Evolutionary conservation across 2,888 invertebrate species (phyloP).

Genomic region (Epinotia bilunana): DNA sequence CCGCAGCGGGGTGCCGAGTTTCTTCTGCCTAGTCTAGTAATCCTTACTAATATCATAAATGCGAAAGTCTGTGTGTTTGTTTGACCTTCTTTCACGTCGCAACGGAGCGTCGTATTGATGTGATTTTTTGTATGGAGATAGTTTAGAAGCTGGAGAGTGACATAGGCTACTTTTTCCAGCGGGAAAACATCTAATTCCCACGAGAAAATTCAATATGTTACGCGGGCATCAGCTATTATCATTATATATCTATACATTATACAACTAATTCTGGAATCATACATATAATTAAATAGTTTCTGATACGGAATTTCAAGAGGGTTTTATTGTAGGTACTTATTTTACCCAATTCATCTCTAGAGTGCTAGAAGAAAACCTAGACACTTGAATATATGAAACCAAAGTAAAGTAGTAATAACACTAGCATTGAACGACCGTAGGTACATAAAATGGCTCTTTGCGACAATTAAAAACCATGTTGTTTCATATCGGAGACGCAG

Average conservation of each 20-base stretch:
- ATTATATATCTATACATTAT: conserved; percentile 8
- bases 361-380: not conserved
- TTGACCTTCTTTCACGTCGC: no score
- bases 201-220: no score
- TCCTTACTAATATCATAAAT: no score
- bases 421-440: not conserved
- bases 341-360: not conserved
- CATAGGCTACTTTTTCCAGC: no score
- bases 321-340: no score
- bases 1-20: conserved; percentile 52
- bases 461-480: not conserved
- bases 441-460: not conserved
- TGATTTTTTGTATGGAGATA: no score
- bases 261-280: no score
- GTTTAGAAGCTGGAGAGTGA: no score
- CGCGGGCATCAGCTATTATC: no score
- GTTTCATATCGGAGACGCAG: not conserved
- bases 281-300: not conserved
- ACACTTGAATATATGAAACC: not conserved
- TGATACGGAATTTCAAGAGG: not conserved
- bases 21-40: conserved; percentile 36
- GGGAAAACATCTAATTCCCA: no score
- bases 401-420: not conserved
- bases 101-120: no score
- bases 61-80: no score